Evolutionary conservation across 1,140 invertebrate genomes (phyloP), one percentile per base, ranked within the genome.

Genomic region (Drosophila truncata): DNA sequence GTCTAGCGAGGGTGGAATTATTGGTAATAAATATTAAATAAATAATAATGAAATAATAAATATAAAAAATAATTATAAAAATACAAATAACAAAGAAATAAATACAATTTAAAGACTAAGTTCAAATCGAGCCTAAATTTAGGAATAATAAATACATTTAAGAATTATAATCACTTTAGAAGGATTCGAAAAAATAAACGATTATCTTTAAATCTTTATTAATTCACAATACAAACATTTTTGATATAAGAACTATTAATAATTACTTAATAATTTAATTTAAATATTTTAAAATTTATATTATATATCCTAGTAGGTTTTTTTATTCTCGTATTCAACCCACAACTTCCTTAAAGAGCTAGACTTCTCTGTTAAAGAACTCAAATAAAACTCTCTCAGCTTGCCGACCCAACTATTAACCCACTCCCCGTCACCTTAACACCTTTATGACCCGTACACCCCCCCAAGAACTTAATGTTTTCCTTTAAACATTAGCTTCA

Each of bases 401-500:
- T 33, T 14, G 6, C 33, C 50, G 6, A 16, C 23, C 41, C 27
- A 67, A 67, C 59, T 63, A 67, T 67, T 49, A 70, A 39, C 64
- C 64, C 52, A 33, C 29, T 42, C 50, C 27, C 6, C 8, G 16
- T 11, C 35, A 35, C 20, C 35, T 37, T 25, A 29, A 55, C 52
- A 58, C 20, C 23, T 41, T 41, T 54, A 23, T 20, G 20, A n/a
- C 11, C 37, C 20, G 14, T 14, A n/a, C n/a, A n/a, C 10, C 14
- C 42, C 16, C 25, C 27, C 10, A 11, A n/a, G 20, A 23, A 33
- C 47, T 64, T 76, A 63, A 52, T 63, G 50, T 52, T 59, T 80
- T 55, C 35, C 35, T 33, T 66, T 57, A 59, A 72, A 33, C 46
- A 49, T 54, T 57, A 42, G 61, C 62, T 31, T 63, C 70, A 69